phyloP scores from a whole-genome alignment of 2,888 invertebrate species.

The Taenaris catops region DNA sequence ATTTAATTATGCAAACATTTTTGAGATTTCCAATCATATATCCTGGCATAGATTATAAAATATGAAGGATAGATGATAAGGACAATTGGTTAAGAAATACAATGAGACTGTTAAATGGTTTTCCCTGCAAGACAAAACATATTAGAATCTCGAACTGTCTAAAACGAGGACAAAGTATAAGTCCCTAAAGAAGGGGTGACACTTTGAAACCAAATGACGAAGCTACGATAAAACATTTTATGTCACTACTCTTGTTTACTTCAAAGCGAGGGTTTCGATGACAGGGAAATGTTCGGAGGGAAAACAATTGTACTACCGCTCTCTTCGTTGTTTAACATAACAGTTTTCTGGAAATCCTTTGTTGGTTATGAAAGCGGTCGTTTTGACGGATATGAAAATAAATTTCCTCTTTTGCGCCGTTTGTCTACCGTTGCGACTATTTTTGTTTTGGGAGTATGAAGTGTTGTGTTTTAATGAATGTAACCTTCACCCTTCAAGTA shows the following conservation, averaged over 20 bases:
- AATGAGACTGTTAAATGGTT: too few species aligned
- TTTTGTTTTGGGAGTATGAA: too few species aligned
- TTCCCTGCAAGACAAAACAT: too few species aligned
- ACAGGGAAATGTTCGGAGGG: conserved; percentile 37
- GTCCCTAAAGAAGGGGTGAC: conserved; percentile 8
- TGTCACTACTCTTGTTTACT: conserved; percentile 60
- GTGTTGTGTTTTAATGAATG: too few species aligned
- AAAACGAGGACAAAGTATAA: too few species aligned
- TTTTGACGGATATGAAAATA: conserved; percentile 20
- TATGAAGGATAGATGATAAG: too few species aligned
- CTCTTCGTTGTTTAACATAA: conserved; percentile 36
- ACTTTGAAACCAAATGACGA: conserved; percentile 19
- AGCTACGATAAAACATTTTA: conserved; percentile 62
- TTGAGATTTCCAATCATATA: too few species aligned
- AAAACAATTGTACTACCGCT: conserved; percentile 38
- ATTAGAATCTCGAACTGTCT: too few species aligned
- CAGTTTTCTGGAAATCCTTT: conserved; percentile 39
- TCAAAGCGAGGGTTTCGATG: conserved; percentile 46
- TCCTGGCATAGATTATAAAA: too few species aligned
- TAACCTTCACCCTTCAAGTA: too few species aligned
- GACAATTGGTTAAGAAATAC: too few species aligned
- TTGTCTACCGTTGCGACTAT: conserved; percentile 2
- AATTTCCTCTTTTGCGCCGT: conserved; percentile 18
- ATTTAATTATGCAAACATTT: too few species aligned
- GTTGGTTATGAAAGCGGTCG: conserved; percentile 26